These are phyloP conservation scores for Hololepta plana DNA, from an alignment of 2,888 invertebrate species.

Conservation along the genomic window DNA sequence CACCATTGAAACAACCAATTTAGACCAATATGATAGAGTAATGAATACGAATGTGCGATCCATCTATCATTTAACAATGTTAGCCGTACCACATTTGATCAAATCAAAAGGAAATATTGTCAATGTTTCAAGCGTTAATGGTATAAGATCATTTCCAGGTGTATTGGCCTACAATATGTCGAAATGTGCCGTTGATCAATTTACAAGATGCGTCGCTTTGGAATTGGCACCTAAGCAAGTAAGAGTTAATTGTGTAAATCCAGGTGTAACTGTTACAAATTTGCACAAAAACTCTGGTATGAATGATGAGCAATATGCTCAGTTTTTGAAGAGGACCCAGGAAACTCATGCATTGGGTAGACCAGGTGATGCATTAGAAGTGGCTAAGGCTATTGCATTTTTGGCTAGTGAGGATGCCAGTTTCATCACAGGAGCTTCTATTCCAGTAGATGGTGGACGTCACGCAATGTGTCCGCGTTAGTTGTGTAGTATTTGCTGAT, in stretches of 20 bases:
- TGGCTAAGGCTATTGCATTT: conserved; percentile 80
- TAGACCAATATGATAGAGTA: conserved; percentile 76
- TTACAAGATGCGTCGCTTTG: conserved; percentile 81
- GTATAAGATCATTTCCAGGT: conserved; percentile 76
- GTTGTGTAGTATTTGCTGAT: not conserved
- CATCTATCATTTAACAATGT: conserved; percentile 64
- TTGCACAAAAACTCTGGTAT: conserved; percentile 77
- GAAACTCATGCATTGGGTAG: conserved; percentile 85
- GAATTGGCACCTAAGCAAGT: conserved; percentile 70
- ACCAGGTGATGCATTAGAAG: conserved; percentile 67
- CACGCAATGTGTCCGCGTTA: conserved; percentile 87
- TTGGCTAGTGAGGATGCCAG: conserved; percentile 76
- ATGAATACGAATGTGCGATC: conserved; percentile 82
- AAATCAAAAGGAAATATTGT: conserved; percentile 80
- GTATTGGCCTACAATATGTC: conserved; percentile 85
- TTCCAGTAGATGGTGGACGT: conserved; percentile 90
- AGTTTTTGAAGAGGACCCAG: conserved; percentile 69
- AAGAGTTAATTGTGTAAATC: conserved; percentile 82
- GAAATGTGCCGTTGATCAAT: conserved; percentile 87
- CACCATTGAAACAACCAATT: conserved; percentile 63
- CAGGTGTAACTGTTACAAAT: conserved; percentile 82
- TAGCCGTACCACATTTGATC: conserved; percentile 73
- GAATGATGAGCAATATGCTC: conserved; percentile 59
- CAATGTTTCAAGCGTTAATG: conserved; percentile 90
- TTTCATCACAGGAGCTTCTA: conserved; percentile 75